Percentiles rank a stretch among this genome's conserved stretches.
These are phyloP conservation scores for Alloscopus bannaensis DNA, from an alignment of 2,888 invertebrate species.

Conservation along the genomic window DNA sequence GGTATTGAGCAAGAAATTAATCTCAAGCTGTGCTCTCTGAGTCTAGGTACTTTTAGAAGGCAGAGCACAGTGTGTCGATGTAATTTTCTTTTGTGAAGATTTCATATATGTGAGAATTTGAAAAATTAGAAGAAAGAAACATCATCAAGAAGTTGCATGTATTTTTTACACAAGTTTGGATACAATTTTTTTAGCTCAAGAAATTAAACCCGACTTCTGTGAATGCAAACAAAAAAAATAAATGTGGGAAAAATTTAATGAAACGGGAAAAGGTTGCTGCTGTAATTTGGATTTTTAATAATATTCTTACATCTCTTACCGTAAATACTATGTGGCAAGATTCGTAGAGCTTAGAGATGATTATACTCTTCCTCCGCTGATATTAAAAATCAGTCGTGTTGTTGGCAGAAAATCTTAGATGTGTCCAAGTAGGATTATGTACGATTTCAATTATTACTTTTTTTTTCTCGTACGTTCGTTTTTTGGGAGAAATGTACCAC, in stretches of 20 bases:
- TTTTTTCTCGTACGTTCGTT: not conserved
- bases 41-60: not conserved
- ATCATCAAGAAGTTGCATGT: not conserved
- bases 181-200: constrained; percentile 8
- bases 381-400: not conserved
- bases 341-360: constrained; percentile 5
- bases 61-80: not conserved
- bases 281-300: constrained; percentile 49
- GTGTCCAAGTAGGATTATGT: constrained; percentile 15
- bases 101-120: not conserved
- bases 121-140: constrained; percentile 7
- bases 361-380: not conserved
- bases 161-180: not conserved
- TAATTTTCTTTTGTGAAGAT: constrained; percentile 1
- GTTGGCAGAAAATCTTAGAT: constrained; percentile 6
- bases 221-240: not conserved
- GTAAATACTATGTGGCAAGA: not conserved
- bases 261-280: not conserved
- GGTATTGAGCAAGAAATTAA: constrained; percentile 48
- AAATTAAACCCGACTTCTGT: constrained; percentile 8
- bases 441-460: constrained; percentile 10
- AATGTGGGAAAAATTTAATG: not conserved
- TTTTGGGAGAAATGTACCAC: constrained; percentile 2
- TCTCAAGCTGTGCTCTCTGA: constrained; percentile 36
- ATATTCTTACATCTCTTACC: constrained; percentile 23